A percentile compares a stretch with the other conserved stretches of the same genome.
phyloP scores from a whole-genome alignment of 2,888 invertebrate genomes.

The Tachina lurida region DNA sequence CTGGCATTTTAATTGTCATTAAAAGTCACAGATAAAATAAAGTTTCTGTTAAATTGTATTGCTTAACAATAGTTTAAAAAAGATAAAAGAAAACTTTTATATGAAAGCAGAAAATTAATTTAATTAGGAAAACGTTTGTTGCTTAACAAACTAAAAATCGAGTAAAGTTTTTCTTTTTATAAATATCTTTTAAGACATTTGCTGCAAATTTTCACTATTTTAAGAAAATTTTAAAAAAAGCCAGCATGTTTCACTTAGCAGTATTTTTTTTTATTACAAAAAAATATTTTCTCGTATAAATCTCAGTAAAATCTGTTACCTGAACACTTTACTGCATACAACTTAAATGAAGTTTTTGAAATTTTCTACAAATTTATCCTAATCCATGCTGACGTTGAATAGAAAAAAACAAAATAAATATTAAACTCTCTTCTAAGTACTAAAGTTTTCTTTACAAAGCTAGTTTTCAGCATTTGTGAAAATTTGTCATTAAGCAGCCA shows the following conservation, averaged over 20 bases:
- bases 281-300: no score
- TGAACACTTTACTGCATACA: not conserved
- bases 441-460: conserved; percentile 43
- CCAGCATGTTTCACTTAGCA: no score
- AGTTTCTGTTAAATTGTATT: conserved; percentile 18
- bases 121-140: not conserved
- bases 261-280: no score
- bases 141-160: not conserved
- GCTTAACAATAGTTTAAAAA: not conserved
- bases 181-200: no score
- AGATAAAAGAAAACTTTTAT: not conserved
- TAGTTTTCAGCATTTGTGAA: conserved; percentile 47
- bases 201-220: not conserved
- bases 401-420: not conserved
- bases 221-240: not conserved
- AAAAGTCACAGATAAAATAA: not conserved
- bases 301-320: conserved; percentile 7
- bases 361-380: conserved; percentile 16
- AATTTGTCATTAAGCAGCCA: conserved; percentile 49
- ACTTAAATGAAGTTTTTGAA: not conserved
- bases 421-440: conserved; percentile 1
- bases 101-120: not conserved
- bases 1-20: not conserved
- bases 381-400: conserved; percentile 19
- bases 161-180: no score